phyloP scores from a whole-genome alignment of 1,140 invertebrate genomes.

The Caenorhabditis tropicalis region DNA sequence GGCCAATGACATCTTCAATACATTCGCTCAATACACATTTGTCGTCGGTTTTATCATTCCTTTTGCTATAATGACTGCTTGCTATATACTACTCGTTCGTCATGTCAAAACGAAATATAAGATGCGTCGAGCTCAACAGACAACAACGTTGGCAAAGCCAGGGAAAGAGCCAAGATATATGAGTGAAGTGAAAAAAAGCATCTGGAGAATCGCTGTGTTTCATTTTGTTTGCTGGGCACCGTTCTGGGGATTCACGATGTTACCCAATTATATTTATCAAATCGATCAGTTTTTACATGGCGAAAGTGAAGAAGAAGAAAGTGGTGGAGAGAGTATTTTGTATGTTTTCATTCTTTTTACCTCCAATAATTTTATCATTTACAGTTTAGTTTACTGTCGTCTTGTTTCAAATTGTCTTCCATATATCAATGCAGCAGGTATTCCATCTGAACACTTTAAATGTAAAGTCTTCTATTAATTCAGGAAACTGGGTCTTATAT shows the following conservation, averaged over 20 bases:
- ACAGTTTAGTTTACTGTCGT: slow-evolving; percentile 48
- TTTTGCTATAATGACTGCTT: slow-evolving; percentile 51
- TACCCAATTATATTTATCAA: slow-evolving; percentile 44
- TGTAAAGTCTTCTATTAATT: neutral
- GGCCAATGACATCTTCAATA: slow-evolving; percentile 43
- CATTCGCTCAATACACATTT: slow-evolving; percentile 53
- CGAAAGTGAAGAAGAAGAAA: neutral
- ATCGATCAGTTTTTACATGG: slow-evolving; percentile 34
- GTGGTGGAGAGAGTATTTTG: slow-evolving; percentile 17
- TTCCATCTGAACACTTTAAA: neutral
- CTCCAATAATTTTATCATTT: neutral
- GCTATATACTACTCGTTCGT: slow-evolving; percentile 53
- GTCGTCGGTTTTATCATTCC: slow-evolving; percentile 51
- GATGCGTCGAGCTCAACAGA: slow-evolving; percentile 22
- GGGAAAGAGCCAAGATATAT: slow-evolving; percentile 53
- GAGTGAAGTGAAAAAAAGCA: slow-evolving; percentile 51
- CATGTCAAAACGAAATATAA: slow-evolving; percentile 50
- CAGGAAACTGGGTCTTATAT: slow-evolving; percentile 54
- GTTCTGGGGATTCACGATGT: slow-evolving; percentile 53
- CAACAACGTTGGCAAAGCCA: slow-evolving; percentile 4
- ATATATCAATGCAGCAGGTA: slow-evolving; percentile 54
- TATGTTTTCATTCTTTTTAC: neutral
- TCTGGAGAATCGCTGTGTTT: slow-evolving; percentile 54
- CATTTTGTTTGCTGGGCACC: slow-evolving; percentile 55
- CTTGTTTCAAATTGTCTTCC: slow-evolving; percentile 50